These are phyloP conservation scores for Lathamus discolor DNA, from an alignment of 2,113 vertebrate genomes.

Conservation along the genomic window DNA sequence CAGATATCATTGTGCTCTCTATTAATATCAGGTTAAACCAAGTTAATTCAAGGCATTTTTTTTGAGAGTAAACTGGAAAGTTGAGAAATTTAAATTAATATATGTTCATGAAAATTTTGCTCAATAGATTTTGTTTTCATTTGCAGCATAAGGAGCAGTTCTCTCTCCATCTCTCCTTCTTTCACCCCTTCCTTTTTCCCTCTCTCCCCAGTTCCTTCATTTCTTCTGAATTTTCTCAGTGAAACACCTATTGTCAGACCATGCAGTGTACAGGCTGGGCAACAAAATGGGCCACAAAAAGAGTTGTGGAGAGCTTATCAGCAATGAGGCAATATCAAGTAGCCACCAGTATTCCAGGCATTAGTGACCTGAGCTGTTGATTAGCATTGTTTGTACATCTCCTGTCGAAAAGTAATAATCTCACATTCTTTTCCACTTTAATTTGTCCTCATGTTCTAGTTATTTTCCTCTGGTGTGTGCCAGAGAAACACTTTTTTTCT, in stretches of 20 bases:
- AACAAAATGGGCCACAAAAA: not conserved
- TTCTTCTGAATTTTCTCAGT: not conserved
- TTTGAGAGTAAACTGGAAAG: not conserved
- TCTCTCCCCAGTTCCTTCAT: not conserved
- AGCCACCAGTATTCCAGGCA: not conserved
- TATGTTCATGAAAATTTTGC: not conserved
- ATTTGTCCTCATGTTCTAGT: not conserved
- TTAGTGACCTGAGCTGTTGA: not conserved
- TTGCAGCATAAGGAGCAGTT: not conserved
- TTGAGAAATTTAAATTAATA: not conserved
- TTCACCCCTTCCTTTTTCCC: rapidly evolving
- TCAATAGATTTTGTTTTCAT: not conserved
- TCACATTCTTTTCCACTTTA: not conserved
- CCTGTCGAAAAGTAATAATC: not conserved
- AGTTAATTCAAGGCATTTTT: not conserved
- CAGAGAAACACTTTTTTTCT: not conserved
- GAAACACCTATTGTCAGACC: not conserved
- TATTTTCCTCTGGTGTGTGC: not conserved
- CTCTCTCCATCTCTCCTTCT: rapidly evolving
- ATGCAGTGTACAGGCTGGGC: not conserved
- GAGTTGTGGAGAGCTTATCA: not conserved
- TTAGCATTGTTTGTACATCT: not conserved
- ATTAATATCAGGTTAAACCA: not conserved
- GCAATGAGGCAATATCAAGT: not conserved
- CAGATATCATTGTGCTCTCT: not conserved